Evolutionary conservation across 2,113 vertebrate species (phyloP).

Genomic region (Varanus komodoensis): DNA sequence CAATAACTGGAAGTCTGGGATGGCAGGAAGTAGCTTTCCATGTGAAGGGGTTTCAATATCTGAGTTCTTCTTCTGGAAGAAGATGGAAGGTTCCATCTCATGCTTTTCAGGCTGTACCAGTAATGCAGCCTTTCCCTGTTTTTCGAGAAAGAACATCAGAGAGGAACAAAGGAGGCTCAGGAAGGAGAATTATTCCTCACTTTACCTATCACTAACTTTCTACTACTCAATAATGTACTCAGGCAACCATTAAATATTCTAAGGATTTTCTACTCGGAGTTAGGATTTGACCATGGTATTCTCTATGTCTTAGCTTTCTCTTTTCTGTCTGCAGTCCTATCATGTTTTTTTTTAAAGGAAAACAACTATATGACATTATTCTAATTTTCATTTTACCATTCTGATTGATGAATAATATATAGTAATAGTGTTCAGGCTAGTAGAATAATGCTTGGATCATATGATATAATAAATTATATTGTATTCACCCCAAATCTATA

Average conservation of each 20-base stretch:
- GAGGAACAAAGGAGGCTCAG: too few species aligned
- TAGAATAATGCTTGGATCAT: background rate
- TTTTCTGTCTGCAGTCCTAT: background rate
- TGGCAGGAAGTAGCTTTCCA: background rate
- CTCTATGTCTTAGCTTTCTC: background rate
- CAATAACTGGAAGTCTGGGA: background rate
- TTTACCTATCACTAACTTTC: too few species aligned
- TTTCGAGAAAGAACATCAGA: too few species aligned
- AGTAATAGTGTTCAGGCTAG: slow-evolving; percentile 16
- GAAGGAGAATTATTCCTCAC: too few species aligned
- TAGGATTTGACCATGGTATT: background rate
- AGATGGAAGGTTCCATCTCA: background rate
- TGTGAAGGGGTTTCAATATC: background rate
- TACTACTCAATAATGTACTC: too few species aligned
- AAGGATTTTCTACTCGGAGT: background rate
- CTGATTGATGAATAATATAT: slow-evolving; percentile 27
- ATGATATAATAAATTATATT: slow-evolving; percentile 9
- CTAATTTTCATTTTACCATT: slow-evolving; percentile 10
- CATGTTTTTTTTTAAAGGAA: background rate
- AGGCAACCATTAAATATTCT: background rate
- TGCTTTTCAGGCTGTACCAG: background rate
- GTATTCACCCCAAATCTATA: slow-evolving; percentile 2
- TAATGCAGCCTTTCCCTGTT: too few species aligned
- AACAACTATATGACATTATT: background rate
- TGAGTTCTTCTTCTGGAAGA: background rate